Conservation (phyloP, 2,797 vertebrate genomes). For the Smutsia gigantea region DNA sequence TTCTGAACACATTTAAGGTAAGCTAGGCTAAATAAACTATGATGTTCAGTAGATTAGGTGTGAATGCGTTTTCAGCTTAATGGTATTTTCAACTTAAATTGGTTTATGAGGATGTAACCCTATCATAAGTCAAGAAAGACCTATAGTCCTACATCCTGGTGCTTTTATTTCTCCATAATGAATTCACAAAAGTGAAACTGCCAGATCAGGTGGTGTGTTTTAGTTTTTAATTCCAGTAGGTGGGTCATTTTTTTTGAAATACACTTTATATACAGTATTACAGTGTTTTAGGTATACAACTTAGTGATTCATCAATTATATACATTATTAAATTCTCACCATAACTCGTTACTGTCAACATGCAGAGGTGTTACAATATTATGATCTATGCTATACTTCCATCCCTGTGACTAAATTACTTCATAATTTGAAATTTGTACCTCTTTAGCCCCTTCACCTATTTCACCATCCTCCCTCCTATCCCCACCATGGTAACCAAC, state of each 20-base stretch:
- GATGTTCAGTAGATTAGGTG: neutral
- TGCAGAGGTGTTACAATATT: no score
- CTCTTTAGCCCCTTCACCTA: no score
- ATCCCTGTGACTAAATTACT: no score
- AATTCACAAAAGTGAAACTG: constrained; percentile 23
- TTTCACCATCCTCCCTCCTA: no score
- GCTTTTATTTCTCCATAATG: neutral
- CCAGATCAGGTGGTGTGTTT: constrained; percentile 3
- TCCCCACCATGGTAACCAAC: no score
- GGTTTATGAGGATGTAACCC: neutral
- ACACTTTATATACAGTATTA: no score
- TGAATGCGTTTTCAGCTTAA: neutral
- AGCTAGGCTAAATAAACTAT: neutral
- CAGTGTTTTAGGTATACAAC: no score
- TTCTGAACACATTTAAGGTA: neutral
- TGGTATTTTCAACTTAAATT: neutral
- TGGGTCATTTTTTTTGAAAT: neutral
- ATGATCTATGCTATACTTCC: no score
- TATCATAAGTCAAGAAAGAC: neutral
- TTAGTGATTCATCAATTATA: no score
- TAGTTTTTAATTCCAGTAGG: constrained; percentile 49
- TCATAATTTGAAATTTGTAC: no score
- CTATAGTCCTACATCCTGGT: neutral
- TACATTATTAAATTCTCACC: no score
- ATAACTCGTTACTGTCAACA: no score